Percentiles rank a stretch among this genome's conserved stretches.
phyloP scores from a whole-genome alignment of 2,113 vertebrate genomes.

The Kryptolebias marmoratus region DNA sequence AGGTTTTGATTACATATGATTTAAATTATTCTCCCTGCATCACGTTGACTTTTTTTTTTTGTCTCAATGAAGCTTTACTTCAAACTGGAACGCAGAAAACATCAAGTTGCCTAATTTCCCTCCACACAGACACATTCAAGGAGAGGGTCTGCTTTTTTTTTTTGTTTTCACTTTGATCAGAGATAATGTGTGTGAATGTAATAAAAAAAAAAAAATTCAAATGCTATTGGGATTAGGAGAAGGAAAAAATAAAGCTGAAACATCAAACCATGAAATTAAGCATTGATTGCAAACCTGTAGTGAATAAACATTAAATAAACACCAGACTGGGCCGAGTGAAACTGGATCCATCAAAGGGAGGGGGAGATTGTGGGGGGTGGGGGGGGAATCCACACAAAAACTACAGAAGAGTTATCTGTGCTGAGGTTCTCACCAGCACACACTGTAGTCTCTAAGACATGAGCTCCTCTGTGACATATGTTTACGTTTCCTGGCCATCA shows the following conservation, averaged over 20 bases:
- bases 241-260: slow-evolving; percentile 30
- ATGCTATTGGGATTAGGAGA: slow-evolving; percentile 40
- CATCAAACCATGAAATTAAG: slow-evolving; percentile 58
- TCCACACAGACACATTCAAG: slow-evolving; percentile 24
- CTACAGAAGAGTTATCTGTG: slow-evolving; percentile 38
- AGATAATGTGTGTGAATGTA: slow-evolving; percentile 53
- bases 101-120: slow-evolving; percentile 63
- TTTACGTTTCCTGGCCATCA: slow-evolving; percentile 57
- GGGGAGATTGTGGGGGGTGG: too few species aligned
- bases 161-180: slow-evolving; percentile 30
- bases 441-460: slow-evolving; percentile 9
- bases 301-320: slow-evolving; percentile 72
- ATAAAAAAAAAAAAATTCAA: slow-evolving; percentile 62
- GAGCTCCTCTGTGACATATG: slow-evolving; percentile 52
- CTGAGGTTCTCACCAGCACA: slow-evolving; percentile 6
- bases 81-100: slow-evolving; percentile 72
- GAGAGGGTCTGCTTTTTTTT: background rate
- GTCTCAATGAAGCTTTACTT: slow-evolving; percentile 79
- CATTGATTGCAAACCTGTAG: slow-evolving; percentile 65
- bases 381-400: slow-evolving; percentile 12
- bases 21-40: slow-evolving; percentile 84
- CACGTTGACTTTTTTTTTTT: slow-evolving; percentile 85
- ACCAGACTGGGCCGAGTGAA: slow-evolving; percentile 55
- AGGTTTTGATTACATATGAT: slow-evolving; percentile 79
- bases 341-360: slow-evolving; percentile 45